Base-by-base conservation (phyloP, 2,888 invertebrate species). In the Dioctria linearis region DNA sequence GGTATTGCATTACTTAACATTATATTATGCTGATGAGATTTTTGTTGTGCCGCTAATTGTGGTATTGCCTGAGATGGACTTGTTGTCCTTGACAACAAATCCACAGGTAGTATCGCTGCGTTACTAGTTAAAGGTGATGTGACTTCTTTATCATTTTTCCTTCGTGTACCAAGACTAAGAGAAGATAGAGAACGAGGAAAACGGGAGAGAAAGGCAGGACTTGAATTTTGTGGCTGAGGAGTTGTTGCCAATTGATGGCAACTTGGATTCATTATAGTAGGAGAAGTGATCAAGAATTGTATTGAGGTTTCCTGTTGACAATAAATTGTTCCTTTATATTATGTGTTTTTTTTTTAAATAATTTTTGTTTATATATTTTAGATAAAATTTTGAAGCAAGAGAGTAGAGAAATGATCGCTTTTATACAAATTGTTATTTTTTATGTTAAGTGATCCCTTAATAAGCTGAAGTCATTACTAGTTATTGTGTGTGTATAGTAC, bases 131-230 rank as follows among this genome's bases (percentile, higher is more conserved):
- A 82, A 49, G 89, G 87, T 80, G 88, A 86, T 63, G 86, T 85
- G 79, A 86, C 85, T 80, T 89, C 89, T 85, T 89, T 89, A 39
- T 89, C 89, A 73, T 86, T 86, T 84, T 89, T 88, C 83, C 88
- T 88, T 83, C 88, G 87, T 79, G 87, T 87, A 79, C 89, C 89
- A 85, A 89, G 84, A 85, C 88, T 89, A 61, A 89, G 83, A 61
- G 89, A 89, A 81, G 89, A 89, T 80, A 89, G 86, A 84, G 89
- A 89, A 80, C 89, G 88, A 78, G 89, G 89, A 83, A 89, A 86
- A 78, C 89, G 86, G 80, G 89, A 89, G 40, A 89, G 86, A 84
- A 89, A 89, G 84, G 88, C 88, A 80, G 88, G 88, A 84, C 88
- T 87, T 69, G 87, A 85, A 83, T 86, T 86, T 81, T 84, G 86